Base-by-base conservation (phyloP, 1,140 invertebrate species). In the Drosophila punjabiensis region DNA sequence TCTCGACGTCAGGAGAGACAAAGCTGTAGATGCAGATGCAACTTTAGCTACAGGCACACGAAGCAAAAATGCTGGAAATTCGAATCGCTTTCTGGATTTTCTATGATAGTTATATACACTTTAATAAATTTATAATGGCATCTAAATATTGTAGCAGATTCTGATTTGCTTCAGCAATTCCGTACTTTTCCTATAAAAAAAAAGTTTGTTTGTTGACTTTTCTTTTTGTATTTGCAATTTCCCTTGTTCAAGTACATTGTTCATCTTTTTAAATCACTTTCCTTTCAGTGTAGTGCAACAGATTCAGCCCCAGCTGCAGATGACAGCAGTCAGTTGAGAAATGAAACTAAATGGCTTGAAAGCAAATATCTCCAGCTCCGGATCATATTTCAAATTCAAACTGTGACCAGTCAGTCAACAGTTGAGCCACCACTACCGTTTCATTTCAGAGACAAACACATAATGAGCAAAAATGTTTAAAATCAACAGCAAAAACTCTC, bases 391-490 rank as follows among this genome's bases (percentile, higher is more conserved):
- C 74, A 82, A 56, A 63, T 68, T 28, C 63, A 63, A 70, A 76
- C 53, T 45, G 59, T 76, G 48, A 41, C 48, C 61, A 76, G 30
- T 37, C 43, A 52, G 55, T 43, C 28, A 20, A 9, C 53, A 55
- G 53, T 41, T 28, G 33, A 37, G 77, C 28, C 39, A n/a, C 48
- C n/a, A 35, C 48, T 35, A 35, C 35, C 14, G 35, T 13, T 61
- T 18, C 55, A 45, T 60, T n/a, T 28, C 28, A 39, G 18, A 33
- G 56, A 20, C 14, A 37, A 56, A 60, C 58, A 68, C 33, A 73
- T 82, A 82, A 83, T 79, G 69, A 82, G 68, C 56, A 58, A 79
- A 67, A 82, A 74, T 73, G 58, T 41, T 81, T 48, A 62, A 77
- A 55, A 65, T 52, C 74, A 77, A 45, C n/a, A 52, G 47, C 55